Evolutionary conservation across 2,113 vertebrate species (phyloP).

Genomic region (Myotis lucifugus): DNA sequence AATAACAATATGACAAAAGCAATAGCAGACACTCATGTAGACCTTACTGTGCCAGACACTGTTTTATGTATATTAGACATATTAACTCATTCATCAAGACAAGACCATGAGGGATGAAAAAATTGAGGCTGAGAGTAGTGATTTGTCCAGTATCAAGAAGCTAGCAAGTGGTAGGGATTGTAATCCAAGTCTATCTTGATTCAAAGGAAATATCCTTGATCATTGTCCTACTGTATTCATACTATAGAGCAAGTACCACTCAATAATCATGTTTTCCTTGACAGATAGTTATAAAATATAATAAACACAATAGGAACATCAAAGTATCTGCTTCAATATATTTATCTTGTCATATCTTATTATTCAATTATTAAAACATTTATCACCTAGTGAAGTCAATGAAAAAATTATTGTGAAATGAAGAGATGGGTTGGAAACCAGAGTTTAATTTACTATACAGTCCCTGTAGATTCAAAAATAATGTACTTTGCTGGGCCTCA

Average conservation of each 20-base stretch:
- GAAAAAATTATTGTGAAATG: slow-evolving; percentile 34
- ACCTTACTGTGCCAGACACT: neutral
- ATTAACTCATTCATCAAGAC: neutral
- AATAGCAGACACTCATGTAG: neutral
- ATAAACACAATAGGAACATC: slow-evolving; percentile 34
- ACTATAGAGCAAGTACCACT: neutral
- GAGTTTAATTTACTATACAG: neutral
- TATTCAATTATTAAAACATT: slow-evolving; percentile 55
- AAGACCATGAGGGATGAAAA: neutral
- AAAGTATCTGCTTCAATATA: slow-evolving; percentile 20
- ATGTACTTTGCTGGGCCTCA: neutral
- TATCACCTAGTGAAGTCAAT: neutral
- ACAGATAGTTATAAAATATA: neutral
- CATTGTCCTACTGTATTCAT: neutral
- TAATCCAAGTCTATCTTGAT: neutral
- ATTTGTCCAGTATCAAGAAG: neutral
- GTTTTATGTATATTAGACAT: neutral
- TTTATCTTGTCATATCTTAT: slow-evolving; percentile 21
- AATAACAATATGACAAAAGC: neutral
- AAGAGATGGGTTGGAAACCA: neutral
- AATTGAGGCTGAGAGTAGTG: neutral
- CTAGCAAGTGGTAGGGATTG: neutral
- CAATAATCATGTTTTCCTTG: neutral
- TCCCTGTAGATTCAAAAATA: neutral
- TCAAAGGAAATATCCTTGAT: neutral